Conservation (phyloP, 2,113 vertebrate genomes). For the Microtus richardsoni region DNA sequence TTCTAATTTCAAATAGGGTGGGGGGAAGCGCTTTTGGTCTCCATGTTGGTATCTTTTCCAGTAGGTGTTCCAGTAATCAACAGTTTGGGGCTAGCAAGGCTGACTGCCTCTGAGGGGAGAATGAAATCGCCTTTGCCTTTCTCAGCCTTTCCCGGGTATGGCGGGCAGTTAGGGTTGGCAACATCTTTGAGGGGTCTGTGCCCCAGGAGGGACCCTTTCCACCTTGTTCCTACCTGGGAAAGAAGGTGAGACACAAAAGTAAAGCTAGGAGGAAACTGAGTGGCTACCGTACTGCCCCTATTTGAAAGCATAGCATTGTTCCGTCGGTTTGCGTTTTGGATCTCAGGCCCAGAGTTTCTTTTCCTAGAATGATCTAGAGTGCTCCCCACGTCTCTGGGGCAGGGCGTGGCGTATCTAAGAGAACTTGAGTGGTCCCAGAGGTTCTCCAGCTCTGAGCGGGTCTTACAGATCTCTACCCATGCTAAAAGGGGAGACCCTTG, state of each 20-base stretch:
- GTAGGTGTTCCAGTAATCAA: neutral
- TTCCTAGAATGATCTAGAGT: neutral
- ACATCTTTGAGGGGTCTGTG: neutral
- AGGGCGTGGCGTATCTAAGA: neutral
- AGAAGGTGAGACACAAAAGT: neutral
- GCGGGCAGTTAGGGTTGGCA: neutral
- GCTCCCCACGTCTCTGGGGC: neutral
- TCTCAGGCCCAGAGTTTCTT: neutral
- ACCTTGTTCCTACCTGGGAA: neutral
- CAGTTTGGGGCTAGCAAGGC: neutral
- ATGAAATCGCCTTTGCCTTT: neutral
- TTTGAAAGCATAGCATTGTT: neutral
- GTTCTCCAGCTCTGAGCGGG: neutral
- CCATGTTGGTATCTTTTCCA: neutral
- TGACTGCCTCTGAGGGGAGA: neutral
- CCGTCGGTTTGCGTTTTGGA: neutral
- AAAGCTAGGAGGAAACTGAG: neutral
- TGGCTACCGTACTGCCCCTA: too few relatives aligned
- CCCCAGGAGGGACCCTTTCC: neutral
- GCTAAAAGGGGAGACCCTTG: neutral
- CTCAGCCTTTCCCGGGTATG: neutral
- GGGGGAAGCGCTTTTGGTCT: neutral
- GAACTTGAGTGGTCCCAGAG: neutral
- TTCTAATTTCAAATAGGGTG: neutral
- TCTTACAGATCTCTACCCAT: neutral